Base-by-base conservation (phyloP, 2,113 vertebrate species). In the Rhea pennata region DNA sequence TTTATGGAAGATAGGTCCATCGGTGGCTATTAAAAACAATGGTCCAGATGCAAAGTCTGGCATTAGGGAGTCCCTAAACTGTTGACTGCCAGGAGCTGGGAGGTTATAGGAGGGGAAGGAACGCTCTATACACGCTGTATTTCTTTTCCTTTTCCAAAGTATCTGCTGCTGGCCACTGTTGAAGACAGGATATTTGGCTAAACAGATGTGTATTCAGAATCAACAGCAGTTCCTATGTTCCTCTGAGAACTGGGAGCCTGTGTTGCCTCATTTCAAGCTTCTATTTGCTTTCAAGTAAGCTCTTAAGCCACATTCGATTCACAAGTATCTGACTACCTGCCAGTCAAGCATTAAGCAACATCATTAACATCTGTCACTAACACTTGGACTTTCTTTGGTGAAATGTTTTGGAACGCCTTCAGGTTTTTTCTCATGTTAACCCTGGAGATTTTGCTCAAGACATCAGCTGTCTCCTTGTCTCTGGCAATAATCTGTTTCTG, bases 341-440 rank as follows among this genome's bases (percentile, higher is more conserved):
- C 96, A 95, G 88, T 95, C 88, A 93, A 81, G 80, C 88, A 76
- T 96, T 94, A 93, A 86, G 76, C 48, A 95, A 88, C 88, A 93
- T 44, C 76, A 65, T 90, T 96, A 93, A 78, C 90, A 88, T 95
- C 83, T 94, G 93, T 90, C 95, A 93, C 61, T 90, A 94, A 95
- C 61, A 51, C 61, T 96, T 96, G 74, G 82, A 73, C 58, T 88
- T 84, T 78, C 56, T 92, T 84, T 65, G 51, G 79, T 90, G 79
- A 94, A 84, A 93, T 46, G 61, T 78, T 96, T 92, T 94, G 85
- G 86, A 94, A 93, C 5, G 0, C 4, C 88, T 84, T 81, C 83
- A 92, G 44, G 58, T 31, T 64, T 56, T 92, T 87, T 88, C 74
- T 69, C n/a, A 15, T 78, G 13, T 90, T 84, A 94, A 81, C 19